These are phyloP conservation scores for Alcedo quadribrachys DNA, from an alignment of 2,797 vertebrate species.

Conservation along the genomic window DNA sequence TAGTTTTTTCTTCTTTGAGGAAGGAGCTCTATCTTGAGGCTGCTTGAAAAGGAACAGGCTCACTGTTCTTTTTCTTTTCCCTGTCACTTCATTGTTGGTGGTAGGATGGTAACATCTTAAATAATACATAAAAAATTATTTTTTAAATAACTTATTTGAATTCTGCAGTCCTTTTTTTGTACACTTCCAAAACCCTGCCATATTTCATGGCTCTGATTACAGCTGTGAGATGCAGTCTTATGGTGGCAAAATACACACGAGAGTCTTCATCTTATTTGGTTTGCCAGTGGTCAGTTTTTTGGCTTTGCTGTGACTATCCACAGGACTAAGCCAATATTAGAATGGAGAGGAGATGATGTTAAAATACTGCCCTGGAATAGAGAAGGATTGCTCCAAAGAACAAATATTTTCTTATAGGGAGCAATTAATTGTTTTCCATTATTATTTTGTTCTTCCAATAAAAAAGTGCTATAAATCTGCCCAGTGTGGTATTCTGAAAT, in stretches of 20 bases:
- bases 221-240: not conserved
- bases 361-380: not conserved
- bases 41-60: not conserved
- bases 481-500: not conserved
- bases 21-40: not conserved
- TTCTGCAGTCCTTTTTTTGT: not conserved
- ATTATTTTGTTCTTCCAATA: not conserved
- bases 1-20: not conserved
- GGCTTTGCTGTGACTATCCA: not conserved
- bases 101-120: not conserved
- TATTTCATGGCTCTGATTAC: not conserved
- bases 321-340: not conserved
- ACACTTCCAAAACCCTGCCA: accelerated
- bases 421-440: not conserved
- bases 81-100: not conserved
- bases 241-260: not conserved
- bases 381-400: not conserved
- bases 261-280: not conserved
- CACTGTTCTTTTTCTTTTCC: not conserved
- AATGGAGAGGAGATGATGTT: not conserved
- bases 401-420: not conserved
- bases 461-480: not conserved
- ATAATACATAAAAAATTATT: not conserved
- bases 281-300: not conserved
- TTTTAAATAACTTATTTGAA: not conserved